phyloP scores from a whole-genome alignment of 2,797 vertebrate genomes.

The Pantherophis alleghaniensis region DNA sequence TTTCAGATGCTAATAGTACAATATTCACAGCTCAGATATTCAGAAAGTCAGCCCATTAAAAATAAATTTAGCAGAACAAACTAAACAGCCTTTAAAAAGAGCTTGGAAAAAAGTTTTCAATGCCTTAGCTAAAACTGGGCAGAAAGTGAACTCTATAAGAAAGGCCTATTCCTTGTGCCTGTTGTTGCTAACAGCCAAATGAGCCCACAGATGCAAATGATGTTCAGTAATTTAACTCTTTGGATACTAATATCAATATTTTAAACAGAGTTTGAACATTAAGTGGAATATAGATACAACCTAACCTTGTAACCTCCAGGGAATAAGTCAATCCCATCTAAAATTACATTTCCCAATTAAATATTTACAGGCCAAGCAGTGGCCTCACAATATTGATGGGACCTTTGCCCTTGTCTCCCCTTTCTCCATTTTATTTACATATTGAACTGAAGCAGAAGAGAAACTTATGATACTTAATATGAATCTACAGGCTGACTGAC shows the following conservation, averaged over 20 bases:
- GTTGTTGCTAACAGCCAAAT: background rate
- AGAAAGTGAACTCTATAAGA: background rate
- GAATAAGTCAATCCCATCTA: background rate
- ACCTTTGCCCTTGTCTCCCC: background rate
- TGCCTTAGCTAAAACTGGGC: background rate
- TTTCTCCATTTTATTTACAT: background rate
- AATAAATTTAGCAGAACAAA: background rate
- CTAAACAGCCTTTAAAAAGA: background rate
- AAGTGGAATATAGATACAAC: background rate
- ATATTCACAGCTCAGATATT: background rate
- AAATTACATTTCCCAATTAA: background rate
- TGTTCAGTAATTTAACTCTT: background rate
- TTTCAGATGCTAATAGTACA: background rate
- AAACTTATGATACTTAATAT: background rate
- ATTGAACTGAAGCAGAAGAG: background rate
- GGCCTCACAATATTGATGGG: background rate
- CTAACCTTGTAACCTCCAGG: background rate
- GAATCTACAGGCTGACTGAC: background rate
- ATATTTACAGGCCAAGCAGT: background rate
- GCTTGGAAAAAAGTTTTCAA: background rate
- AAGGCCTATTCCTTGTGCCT: background rate
- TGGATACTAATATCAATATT: background rate
- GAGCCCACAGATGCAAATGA: background rate
- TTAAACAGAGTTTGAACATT: background rate
- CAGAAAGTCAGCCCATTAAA: background rate